phyloP scores from a whole-genome alignment of 2,797 vertebrate species.

The Orientallactaga sibirica region DNA sequence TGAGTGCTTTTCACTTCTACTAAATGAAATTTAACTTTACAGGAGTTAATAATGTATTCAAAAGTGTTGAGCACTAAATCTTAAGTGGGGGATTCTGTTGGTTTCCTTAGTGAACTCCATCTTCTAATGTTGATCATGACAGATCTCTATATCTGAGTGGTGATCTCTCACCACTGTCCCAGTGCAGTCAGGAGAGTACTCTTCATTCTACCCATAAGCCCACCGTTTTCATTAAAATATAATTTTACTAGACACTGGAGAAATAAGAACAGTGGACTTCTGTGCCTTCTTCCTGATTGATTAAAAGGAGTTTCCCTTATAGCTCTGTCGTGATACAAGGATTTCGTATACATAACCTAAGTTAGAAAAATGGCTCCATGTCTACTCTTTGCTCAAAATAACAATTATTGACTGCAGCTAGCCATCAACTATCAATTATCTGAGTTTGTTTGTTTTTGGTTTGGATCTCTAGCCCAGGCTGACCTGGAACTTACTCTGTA shows the following conservation, averaged over 20 bases:
- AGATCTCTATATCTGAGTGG: neutral
- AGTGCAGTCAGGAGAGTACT: neutral
- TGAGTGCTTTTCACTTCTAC: neutral
- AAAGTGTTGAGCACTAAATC: conserved; percentile 4
- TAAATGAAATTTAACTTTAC: conserved; percentile 45
- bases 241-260: conserved; percentile 20
- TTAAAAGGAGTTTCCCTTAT: conserved; percentile 28
- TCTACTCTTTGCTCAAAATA: conserved; percentile 22
- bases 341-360: neutral
- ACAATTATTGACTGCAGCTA: conserved; percentile 21
- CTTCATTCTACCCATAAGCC: neutral
- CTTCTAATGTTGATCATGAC: neutral
- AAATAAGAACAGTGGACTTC: conserved; percentile 13
- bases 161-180: neutral
- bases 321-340: neutral
- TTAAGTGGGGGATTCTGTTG: neutral
- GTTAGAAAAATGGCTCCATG: conserved; percentile 19
- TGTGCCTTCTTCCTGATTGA: neutral
- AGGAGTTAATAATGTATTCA: neutral
- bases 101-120: neutral
- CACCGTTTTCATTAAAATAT: neutral
- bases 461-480: too few relatives aligned
- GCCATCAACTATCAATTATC: neutral
- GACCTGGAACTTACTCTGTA: too few relatives aligned
- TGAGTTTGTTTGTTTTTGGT: neutral